Evolutionary conservation across 2,797 vertebrate species (phyloP).

Genomic region (Dermochelys coriacea): DNA sequence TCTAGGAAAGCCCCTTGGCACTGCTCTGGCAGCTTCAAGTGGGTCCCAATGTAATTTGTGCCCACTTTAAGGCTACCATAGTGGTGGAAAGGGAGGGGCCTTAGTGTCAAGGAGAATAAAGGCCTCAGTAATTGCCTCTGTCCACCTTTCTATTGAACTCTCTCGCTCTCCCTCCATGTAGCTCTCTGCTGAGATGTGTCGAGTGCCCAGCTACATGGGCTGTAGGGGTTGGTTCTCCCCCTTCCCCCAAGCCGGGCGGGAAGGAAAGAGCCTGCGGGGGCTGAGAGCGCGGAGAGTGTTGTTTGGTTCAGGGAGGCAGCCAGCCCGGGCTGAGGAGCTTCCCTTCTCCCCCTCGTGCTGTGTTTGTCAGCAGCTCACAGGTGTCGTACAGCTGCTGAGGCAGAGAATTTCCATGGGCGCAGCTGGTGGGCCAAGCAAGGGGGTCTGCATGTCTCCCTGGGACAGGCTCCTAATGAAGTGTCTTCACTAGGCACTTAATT

Average conservation of each 20-base stretch:
- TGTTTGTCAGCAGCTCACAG: background rate
- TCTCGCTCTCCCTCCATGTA: constrained; percentile 1
- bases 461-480: background rate
- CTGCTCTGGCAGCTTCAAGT: background rate
- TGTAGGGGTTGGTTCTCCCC: background rate
- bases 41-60: background rate
- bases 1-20: background rate
- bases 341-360: background rate
- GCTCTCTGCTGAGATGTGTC: background rate
- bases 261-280: background rate
- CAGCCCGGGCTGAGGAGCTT: background rate
- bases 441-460: background rate
- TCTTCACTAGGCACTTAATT: background rate
- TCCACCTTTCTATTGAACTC: background rate
- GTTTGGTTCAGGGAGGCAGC: background rate
- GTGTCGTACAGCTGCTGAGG: background rate
- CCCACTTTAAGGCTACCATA: background rate
- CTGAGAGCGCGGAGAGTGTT: background rate
- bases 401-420: background rate
- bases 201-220: background rate
- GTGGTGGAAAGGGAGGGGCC: background rate
- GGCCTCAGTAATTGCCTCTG: background rate
- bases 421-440: background rate
- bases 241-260: background rate
- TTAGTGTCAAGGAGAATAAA: background rate